Evolutionary conservation across 2,888 invertebrate species (phyloP).

Genomic region (Himalopsyche anomala): DNA sequence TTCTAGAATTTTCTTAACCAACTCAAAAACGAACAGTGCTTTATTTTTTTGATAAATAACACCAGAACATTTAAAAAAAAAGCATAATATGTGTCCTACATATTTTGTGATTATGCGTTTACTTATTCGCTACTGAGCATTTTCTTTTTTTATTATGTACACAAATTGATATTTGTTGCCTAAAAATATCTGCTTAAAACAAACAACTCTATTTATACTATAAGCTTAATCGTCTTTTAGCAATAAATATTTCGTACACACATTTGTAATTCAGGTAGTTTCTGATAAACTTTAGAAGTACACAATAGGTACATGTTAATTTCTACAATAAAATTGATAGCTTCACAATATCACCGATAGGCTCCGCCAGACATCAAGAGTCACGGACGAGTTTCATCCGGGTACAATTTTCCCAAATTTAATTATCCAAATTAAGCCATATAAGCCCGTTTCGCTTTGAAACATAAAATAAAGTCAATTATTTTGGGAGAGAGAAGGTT

Average conservation of each 20-base stretch:
- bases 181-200: no score
- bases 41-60: no score
- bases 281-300: not conserved
- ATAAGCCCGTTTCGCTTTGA: conserved; percentile 44
- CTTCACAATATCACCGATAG: conserved; percentile 11
- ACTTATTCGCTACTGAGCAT: no score
- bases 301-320: not conserved
- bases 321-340: not conserved
- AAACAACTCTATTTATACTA: no score
- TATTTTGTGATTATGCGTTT: no score
- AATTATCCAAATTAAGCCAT: conserved; percentile 42
- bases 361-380: not conserved
- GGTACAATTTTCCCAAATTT: conserved; percentile 22
- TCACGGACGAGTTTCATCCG: conserved; percentile 7
- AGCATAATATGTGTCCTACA: no score
- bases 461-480: conserved; percentile 53
- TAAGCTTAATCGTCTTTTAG: no score
- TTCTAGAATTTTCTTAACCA: no score
- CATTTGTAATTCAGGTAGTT: not conserved
- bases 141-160: no score
- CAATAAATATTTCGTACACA: not conserved
- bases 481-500: conserved; percentile 20
- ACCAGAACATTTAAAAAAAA: no score
- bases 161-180: no score
- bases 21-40: no score